Evolutionary conservation across 2,113 vertebrate genomes (phyloP), one percentile per base, ranked within the genome.

Genomic region (Gallinago undulata): DNA sequence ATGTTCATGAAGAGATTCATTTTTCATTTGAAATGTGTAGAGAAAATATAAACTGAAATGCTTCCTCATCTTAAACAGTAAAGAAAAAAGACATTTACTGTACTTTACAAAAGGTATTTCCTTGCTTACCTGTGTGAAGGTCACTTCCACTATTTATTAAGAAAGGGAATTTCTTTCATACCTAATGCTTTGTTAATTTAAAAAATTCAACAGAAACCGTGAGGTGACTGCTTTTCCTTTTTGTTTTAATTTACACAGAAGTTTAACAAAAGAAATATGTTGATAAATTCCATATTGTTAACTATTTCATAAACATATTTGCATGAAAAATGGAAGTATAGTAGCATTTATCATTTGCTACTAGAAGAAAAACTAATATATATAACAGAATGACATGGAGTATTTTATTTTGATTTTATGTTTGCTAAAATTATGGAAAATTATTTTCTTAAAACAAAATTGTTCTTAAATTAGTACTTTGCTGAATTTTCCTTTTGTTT

Each of bases 1-100:
- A 10, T 63, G 31, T 81, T 89, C 51, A 66, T 22, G 17, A 67
- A 64, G 75, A 75, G 70, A 68, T 72, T 63, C 0, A 35, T 92
- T 96, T 95, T 97, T 88, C 37, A 56, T 81, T 90, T 53, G 21
- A 73, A 87, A 84, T 66, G 11, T 68, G 57, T 30, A 60, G 35
- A 81, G 78, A 90, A 90, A 87, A 79, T 75, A 62, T 6, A 45
- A 68, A 69, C 63, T 47, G 19, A 93, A 90, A 79, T 69, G 23
- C 41, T 76, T 93, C 21, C 28, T 81, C 53, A 43, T 87, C 28
- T 62, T 60, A 91, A 84, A 60, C 7, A 22, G 35, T 55, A 50
- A 75, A 68, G 79, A 62, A 41, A 82, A 87, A 78, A 68, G 27
- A 14, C 19, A 35, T 78, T 82, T 80, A 53, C 14, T 53, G 1